Percentiles rank a stretch among this genome's conserved stretches.
Evolutionary conservation across 2,888 invertebrate species (phyloP).

Genomic region (Macaria liturata): DNA sequence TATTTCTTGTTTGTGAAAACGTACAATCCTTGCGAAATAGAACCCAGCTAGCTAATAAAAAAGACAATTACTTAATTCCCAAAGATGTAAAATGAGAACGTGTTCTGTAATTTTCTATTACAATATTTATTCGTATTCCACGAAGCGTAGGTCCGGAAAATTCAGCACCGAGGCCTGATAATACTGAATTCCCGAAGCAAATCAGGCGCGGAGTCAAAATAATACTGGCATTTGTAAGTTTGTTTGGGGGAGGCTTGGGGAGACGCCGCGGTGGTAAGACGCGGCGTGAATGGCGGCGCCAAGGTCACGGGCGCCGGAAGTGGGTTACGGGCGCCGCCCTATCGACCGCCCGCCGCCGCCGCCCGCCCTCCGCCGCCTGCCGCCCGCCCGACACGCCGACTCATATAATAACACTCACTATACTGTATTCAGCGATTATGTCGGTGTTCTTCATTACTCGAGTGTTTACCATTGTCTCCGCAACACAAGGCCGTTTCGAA

Average conservation of each 20-base stretch:
- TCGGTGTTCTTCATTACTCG: conserved; percentile 19
- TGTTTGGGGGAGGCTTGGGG: conserved; percentile 30
- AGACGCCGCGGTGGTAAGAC: conserved; percentile 56
- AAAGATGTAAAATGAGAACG: no score
- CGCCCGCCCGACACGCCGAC: conserved; percentile 28
- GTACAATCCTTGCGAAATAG: no score
- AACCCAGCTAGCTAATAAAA: no score
- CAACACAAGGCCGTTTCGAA: conserved; percentile 11
- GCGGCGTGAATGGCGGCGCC: conserved; percentile 78
- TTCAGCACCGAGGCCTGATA: conserved; percentile 41
- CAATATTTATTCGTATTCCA: background rate
- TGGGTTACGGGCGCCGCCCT: conserved; percentile 81
- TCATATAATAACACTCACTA: conserved; percentile 28
- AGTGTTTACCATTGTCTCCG: conserved; percentile 20
- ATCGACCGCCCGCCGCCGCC: conserved; percentile 64
- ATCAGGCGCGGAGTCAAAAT: conserved; percentile 56
- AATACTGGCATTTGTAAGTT: conserved; percentile 61
- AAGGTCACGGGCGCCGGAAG: conserved; percentile 82
- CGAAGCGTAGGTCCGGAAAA: conserved; percentile 1
- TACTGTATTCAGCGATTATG: conserved; percentile 9
- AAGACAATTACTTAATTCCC: no score
- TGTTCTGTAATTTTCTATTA: background rate
- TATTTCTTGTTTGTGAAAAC: no score
- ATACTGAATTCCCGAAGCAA: conserved; percentile 41
- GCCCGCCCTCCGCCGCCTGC: conserved; percentile 18